Conservation (phyloP, 1,140 invertebrate genomes). For the Semibalanus balanoides region DNA sequence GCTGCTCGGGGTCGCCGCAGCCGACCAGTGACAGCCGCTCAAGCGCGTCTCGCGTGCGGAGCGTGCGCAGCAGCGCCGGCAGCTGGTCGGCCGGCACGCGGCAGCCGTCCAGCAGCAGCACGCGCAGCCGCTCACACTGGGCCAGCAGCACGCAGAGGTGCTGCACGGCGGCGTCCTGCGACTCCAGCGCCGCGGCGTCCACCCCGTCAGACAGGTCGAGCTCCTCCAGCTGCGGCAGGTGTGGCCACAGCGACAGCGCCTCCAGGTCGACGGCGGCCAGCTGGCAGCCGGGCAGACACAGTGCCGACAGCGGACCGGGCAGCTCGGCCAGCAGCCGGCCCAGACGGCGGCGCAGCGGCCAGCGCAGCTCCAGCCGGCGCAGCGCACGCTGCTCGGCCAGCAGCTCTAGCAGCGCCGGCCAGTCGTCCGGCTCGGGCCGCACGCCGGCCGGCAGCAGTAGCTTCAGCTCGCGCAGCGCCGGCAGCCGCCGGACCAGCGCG, state of each 20-base stretch:
- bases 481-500: background rate
- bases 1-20: background rate
- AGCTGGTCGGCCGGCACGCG: background rate
- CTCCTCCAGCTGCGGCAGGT: background rate
- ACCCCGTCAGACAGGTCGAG: background rate
- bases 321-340: background rate
- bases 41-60: background rate
- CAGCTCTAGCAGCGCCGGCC: background rate
- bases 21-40: background rate
- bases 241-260: background rate
- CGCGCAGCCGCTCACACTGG: background rate
- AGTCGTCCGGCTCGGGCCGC: background rate
- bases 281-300: background rate
- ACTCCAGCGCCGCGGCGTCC: background rate
- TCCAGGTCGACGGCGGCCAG: background rate
- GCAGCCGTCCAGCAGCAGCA: background rate
- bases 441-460: background rate
- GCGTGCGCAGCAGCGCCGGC: background rate
- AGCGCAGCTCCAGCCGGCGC: slow-evolving; percentile 1
- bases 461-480: background rate
- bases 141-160: background rate
- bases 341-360: background rate
- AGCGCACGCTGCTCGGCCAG: background rate
- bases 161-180: background rate
- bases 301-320: background rate